phyloP scores from a whole-genome alignment of 2,113 vertebrate genomes.

The Pterophyllum scalare region DNA sequence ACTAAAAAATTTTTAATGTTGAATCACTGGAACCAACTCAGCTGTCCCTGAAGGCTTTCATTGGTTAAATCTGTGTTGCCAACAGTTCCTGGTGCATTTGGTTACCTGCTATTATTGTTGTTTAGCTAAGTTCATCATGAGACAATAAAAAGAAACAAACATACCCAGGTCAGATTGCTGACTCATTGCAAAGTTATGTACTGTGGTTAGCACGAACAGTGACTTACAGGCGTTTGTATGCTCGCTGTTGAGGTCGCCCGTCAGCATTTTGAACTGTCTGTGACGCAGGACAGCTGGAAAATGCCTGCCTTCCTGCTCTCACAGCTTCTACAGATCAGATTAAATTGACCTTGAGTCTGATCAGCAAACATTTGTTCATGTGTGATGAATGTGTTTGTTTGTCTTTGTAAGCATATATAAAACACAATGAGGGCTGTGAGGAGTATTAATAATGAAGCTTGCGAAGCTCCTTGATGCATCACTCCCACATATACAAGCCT shows the following conservation, averaged over 20 bases:
- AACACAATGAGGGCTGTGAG: not conserved
- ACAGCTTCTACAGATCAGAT: constrained; percentile 14
- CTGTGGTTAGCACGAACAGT: not conserved
- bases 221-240: not conserved
- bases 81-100: not conserved
- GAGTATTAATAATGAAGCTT: not conserved
- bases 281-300: constrained; percentile 44
- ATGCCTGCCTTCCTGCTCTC: not conserved
- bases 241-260: not conserved
- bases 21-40: constrained; percentile 31
- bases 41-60: not conserved
- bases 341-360: constrained; percentile 44
- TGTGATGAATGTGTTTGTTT: constrained; percentile 13
- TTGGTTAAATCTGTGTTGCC: constrained; percentile 21
- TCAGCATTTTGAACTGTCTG: not conserved
- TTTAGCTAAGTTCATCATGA: not conserved
- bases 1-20: constrained; percentile 48
- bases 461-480: not conserved
- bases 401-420: constrained; percentile 42
- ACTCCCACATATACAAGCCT: not conserved
- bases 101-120: not conserved
- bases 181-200: not conserved
- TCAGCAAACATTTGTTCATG: constrained; percentile 45
- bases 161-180: not conserved
- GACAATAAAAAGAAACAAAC: not conserved